phyloP scores from a whole-genome alignment of 2,888 invertebrate species.

The Zootermopsis nevadensis region DNA sequence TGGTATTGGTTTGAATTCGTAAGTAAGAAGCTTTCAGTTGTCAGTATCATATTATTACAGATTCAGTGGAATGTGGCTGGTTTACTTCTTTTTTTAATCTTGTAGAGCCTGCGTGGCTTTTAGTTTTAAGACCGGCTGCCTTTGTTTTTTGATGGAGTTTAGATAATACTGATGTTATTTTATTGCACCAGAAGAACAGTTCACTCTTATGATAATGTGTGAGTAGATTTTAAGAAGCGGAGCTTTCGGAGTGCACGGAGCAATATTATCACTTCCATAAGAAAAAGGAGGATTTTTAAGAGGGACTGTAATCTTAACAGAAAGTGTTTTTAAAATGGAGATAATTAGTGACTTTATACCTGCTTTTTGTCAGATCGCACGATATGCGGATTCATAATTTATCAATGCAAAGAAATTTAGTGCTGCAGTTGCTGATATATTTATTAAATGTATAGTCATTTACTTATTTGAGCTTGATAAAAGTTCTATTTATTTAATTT shows the following conservation, averaged over 20 bases:
- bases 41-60: conserved; percentile 14
- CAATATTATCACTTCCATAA: background rate
- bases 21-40: background rate
- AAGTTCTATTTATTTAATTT: conserved; percentile 23
- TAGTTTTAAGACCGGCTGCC: conserved; percentile 27
- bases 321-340: background rate
- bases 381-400: background rate
- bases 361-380: background rate
- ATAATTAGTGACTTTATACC: conserved; percentile 13
- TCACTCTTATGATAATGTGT: background rate
- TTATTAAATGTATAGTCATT: conserved; percentile 38
- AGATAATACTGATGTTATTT: background rate
- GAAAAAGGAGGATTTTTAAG: background rate
- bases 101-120: conserved; percentile 39
- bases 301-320: background rate
- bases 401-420: conserved; percentile 20
- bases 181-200: conserved; percentile 10
- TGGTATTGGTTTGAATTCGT: background rate
- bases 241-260: background rate
- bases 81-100: conserved; percentile 24
- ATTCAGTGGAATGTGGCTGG: background rate
- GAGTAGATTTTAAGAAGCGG: background rate
- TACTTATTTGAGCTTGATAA: conserved; percentile 32
- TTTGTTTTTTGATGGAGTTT: conserved; percentile 38
- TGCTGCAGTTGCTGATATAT: conserved; percentile 21